These are phyloP conservation scores for Apoda limacodes DNA, from an alignment of 2,888 invertebrate species.

Conservation along the genomic window DNA sequence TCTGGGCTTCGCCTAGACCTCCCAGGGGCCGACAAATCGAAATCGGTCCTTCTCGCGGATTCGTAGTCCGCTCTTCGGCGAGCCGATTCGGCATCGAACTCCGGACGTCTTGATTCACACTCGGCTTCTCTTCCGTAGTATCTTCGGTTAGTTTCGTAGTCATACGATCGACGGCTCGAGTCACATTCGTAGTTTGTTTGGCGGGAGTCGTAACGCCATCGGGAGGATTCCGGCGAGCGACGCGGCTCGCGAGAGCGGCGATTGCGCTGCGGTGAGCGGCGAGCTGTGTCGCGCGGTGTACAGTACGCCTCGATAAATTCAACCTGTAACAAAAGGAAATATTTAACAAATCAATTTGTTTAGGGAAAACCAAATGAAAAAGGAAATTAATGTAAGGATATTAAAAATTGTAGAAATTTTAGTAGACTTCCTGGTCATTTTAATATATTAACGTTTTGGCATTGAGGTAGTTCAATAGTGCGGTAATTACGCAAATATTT, in stretches of 20 bases:
- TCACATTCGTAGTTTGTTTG: slow-evolving; percentile 57
- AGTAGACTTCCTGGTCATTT: too few species aligned
- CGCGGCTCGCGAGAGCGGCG: slow-evolving; percentile 55
- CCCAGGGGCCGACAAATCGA: slow-evolving; percentile 56
- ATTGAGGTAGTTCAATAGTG: too few species aligned
- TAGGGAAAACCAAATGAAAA: too few species aligned
- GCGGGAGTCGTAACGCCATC: slow-evolving; percentile 61
- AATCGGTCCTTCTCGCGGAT: slow-evolving; percentile 58
- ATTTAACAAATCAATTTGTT: too few species aligned
- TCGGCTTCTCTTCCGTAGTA: slow-evolving; percentile 46
- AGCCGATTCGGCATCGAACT: slow-evolving; percentile 56
- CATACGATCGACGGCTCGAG: slow-evolving; percentile 50
- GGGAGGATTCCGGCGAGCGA: slow-evolving; percentile 53
- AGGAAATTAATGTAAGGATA: too few species aligned
- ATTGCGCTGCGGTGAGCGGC: slow-evolving; percentile 54
- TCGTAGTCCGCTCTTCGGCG: slow-evolving; percentile 60
- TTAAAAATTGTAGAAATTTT: too few species aligned
- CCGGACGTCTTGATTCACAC: slow-evolving; percentile 48
- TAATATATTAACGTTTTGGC: too few species aligned
- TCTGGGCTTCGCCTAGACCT: slow-evolving; percentile 54
- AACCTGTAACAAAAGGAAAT: slow-evolving; percentile 64
- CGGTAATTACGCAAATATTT: too few species aligned
- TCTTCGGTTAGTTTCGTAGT: slow-evolving; percentile 38
- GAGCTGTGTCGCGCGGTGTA: slow-evolving; percentile 76
- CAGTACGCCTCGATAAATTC: slow-evolving; percentile 81